phyloP scores from a whole-genome alignment of 2,113 vertebrate genomes.

The Pelmatolapia mariae region DNA sequence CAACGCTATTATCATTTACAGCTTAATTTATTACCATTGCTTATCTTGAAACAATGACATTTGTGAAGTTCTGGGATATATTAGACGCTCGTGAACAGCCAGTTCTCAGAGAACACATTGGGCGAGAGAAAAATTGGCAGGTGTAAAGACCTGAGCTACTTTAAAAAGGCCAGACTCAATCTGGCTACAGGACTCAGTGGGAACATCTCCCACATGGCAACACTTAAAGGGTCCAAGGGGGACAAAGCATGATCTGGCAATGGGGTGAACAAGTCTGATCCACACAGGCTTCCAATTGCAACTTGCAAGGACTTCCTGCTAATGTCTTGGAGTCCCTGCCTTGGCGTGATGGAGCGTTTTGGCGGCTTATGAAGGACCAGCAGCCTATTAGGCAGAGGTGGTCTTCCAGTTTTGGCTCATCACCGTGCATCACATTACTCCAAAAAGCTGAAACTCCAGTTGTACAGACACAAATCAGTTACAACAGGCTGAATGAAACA shows the following conservation, averaged over 20 bases:
- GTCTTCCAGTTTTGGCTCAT: not conserved
- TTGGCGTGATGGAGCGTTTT: not conserved
- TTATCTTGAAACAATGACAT: not conserved
- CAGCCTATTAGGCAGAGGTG: not conserved
- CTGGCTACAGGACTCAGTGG: not conserved
- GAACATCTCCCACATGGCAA: not conserved
- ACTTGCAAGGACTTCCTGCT: not conserved
- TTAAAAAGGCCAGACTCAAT: not conserved
- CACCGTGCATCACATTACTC: not conserved
- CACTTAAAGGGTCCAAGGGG: not conserved
- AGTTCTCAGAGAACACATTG: not conserved
- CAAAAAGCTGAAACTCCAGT: not conserved
- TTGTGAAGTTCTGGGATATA: not conserved
- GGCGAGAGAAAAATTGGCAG: not conserved
- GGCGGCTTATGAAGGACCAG: not conserved
- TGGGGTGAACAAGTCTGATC: not conserved
- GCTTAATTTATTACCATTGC: not conserved
- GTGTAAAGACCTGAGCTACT: not conserved
- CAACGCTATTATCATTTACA: not conserved
- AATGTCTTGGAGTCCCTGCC: not conserved
- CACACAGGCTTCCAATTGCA: not conserved
- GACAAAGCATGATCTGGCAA: not conserved
- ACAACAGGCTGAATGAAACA: constrained; percentile 33
- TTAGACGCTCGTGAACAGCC: not conserved
- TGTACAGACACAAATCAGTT: constrained; percentile 3